These are phyloP conservation scores for Nettapus auritus DNA, from an alignment of 2,113 vertebrate species.

Conservation along the genomic window DNA sequence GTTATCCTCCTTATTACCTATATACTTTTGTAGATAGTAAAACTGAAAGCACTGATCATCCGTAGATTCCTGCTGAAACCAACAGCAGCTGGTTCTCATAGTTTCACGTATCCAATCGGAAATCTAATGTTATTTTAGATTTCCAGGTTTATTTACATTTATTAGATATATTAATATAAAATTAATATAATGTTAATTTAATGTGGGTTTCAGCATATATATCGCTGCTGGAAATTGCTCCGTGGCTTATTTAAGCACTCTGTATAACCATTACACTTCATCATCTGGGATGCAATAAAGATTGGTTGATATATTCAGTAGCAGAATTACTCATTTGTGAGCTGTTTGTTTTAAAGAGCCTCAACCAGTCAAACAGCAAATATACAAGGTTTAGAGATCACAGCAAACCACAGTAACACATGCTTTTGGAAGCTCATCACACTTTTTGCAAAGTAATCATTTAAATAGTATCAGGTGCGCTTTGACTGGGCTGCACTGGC, in stretches of 20 bases:
- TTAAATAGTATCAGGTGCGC: not conserved
- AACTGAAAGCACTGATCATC: not conserved
- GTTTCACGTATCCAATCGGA: not conserved
- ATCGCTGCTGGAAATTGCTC: slow-evolving; percentile 11
- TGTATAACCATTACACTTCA: slow-evolving; percentile 25
- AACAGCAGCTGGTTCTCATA: not conserved
- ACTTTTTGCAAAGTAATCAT: not conserved
- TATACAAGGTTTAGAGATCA: slow-evolving; percentile 21
- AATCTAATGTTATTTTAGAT: slow-evolving; percentile 16
- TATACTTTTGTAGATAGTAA: not conserved
- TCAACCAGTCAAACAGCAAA: slow-evolving; percentile 25
- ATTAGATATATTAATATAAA: no score
- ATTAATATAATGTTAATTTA: slow-evolving; percentile 24
- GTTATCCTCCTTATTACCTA: not conserved
- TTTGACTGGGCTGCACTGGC: not conserved
- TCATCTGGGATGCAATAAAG: slow-evolving; percentile 43
- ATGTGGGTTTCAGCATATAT: not conserved
- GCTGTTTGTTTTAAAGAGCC: slow-evolving; percentile 40
- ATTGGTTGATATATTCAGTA: not conserved
- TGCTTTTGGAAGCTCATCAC: slow-evolving; percentile 10
- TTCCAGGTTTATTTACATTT: not conserved
- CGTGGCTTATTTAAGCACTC: slow-evolving; percentile 10
- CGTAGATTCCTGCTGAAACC: not conserved
- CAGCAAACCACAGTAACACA: not conserved
- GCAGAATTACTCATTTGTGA: slow-evolving; percentile 15